Conservation (phyloP, 2,797 vertebrate species). For the Hapalemur alaotrensis region DNA sequence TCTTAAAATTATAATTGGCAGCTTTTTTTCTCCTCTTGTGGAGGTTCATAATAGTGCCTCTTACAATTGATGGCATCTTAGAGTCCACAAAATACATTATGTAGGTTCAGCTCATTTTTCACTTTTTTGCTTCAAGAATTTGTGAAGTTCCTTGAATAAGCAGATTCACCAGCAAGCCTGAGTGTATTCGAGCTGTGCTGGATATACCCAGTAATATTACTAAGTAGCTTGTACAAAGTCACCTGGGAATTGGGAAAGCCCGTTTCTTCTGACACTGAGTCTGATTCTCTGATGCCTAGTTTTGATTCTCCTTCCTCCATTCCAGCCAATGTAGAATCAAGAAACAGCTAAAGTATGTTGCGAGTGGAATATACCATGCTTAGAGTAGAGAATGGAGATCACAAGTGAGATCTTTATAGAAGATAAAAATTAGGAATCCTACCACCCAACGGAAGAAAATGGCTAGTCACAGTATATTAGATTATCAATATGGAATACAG, state of each 20-base stretch:
- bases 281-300: neutral
- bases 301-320: neutral
- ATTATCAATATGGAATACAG: slow-evolving; percentile 9
- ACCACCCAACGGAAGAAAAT: neutral
- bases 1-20: neutral
- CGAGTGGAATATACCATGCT: neutral
- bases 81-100: neutral
- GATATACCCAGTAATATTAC: neutral
- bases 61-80: neutral
- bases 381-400: neutral
- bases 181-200: neutral
- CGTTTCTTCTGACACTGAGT: neutral
- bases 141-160: neutral
- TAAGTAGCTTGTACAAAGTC: neutral
- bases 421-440: slow-evolving; percentile 15
- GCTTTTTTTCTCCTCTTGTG: neutral
- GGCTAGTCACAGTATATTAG: neutral
- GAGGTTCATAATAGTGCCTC: neutral
- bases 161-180: neutral
- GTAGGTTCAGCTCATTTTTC: neutral
- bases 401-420: neutral
- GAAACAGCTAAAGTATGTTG: slow-evolving; percentile 13
- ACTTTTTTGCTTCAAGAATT: slow-evolving; percentile 16
- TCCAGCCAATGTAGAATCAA: slow-evolving; percentile 11
- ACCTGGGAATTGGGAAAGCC: neutral